These are phyloP conservation scores for Anaspis maculata DNA, from an alignment of 2,888 invertebrate species.

Conservation along the genomic window DNA sequence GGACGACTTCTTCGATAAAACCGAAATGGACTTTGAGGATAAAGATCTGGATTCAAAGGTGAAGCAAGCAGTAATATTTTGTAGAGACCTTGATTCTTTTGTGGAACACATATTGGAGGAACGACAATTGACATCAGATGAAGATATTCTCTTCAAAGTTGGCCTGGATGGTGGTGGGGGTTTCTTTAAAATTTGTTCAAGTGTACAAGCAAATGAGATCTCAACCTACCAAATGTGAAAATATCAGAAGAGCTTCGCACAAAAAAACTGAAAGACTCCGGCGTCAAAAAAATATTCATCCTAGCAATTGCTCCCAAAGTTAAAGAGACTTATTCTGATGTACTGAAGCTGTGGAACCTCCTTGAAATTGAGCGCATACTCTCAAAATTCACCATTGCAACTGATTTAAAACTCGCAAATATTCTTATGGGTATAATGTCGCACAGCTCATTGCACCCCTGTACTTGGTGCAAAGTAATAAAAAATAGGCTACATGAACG, in stretches of 20 bases:
- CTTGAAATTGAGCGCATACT: not conserved
- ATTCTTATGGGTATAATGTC: not conserved
- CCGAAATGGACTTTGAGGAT: too few species aligned
- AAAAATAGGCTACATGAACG: not conserved
- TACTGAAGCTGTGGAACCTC: not conserved
- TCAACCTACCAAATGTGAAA: too few species aligned
- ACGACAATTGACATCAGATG: not conserved
- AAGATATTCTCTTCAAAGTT: too few species aligned
- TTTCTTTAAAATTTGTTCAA: not conserved
- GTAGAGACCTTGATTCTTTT: not conserved
- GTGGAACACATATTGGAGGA: not conserved
- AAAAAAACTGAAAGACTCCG: not conserved
- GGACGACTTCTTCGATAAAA: too few species aligned
- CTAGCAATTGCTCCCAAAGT: not conserved
- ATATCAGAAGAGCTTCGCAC: too few species aligned
- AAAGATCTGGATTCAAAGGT: not conserved
- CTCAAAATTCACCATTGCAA: not conserved
- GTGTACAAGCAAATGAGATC: not conserved
- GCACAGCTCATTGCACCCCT: conserved; percentile 1
- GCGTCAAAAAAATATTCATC: not conserved
- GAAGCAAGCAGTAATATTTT: not conserved
- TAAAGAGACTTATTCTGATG: not conserved
- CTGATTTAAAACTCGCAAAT: conserved; percentile 1
- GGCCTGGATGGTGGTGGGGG: too few species aligned
- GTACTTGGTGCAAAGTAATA: conserved; percentile 2